These are phyloP conservation scores for Acronicta psi DNA, from an alignment of 2,888 invertebrate genomes.

Conservation along the genomic window DNA sequence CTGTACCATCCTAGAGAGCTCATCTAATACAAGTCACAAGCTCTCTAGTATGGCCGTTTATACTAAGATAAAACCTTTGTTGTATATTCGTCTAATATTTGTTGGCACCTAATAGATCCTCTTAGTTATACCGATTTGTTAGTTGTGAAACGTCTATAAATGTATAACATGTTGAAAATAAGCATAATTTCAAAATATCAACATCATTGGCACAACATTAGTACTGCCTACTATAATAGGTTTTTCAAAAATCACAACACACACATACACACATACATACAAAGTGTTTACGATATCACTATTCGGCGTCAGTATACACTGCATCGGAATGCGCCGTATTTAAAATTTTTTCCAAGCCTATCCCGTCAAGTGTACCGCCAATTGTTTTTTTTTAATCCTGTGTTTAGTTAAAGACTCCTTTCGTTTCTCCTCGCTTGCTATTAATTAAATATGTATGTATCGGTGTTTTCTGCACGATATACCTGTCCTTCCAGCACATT, in stretches of 20 bases:
- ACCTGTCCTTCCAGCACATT: conserved; percentile 85
- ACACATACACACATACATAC: conserved; percentile 66
- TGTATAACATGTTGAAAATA: conserved; percentile 32
- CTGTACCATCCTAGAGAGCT: conserved; percentile 72
- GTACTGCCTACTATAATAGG: conserved; percentile 69
- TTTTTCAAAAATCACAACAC: conserved; percentile 61
- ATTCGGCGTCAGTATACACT: conserved; percentile 77
- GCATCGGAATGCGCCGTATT: conserved; percentile 82
- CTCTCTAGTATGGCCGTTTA: conserved; percentile 64
- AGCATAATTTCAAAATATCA: conserved; percentile 28
- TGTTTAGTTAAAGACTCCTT: conserved; percentile 76
- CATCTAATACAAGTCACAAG: conserved; percentile 40
- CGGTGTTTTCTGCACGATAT: conserved; percentile 86
- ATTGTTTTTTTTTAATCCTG: conserved; percentile 71
- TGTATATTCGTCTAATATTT: conserved; percentile 60
- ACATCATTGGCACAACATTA: conserved; percentile 59
- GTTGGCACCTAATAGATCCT: conserved; percentile 63
- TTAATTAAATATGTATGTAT: conserved; percentile 77
- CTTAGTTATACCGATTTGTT: conserved; percentile 46
- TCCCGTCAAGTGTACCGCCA: conserved; percentile 78
- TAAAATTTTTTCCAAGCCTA: conserved; percentile 75
- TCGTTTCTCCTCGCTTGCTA: conserved; percentile 84
- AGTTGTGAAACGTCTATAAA: conserved; percentile 43
- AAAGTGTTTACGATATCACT: conserved; percentile 64
- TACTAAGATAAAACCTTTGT: conserved; percentile 39